Base-by-base conservation (phyloP, 2,797 vertebrate species). In the Ctenopoma kingsleyae region DNA sequence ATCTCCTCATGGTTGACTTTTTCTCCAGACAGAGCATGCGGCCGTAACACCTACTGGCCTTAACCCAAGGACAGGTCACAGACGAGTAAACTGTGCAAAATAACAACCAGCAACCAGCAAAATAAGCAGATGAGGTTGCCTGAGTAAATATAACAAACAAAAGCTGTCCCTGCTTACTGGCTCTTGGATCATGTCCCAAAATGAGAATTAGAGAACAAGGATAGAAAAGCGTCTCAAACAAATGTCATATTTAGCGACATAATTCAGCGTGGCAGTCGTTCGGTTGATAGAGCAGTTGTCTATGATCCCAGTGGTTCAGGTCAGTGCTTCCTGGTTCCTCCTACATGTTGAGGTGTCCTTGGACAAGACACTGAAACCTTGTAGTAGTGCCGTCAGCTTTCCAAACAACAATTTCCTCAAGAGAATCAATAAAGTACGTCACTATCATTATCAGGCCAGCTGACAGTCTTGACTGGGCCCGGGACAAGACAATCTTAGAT, bases 141-240 rank as follows among this genome's bases (percentile, higher is more conserved):
- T 82, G 61, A 81, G 85, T 87, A 87, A 91, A 89, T 76, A 82
- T 79, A 88, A 87, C 81, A 91, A 91, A 85, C 72, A 82, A 17
- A 74, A 81, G 68, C 46, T 80, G 67, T 71, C 57, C 54, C 79
- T 47, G 27, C 51, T 47, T 32, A 23, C 7, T 19, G 48, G 20
- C 53, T 57, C 32, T 8, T 35, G 53, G 17, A 63, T 27, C 15
- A 16, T 2, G 3, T 51, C 67, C 38, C 6, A 13, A 50, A 59
- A 19, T 36, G 8, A 12, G 41, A 36, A 56, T 52, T 50, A 23
- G 8, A 41, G 35, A n/a, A 5, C 48, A 50, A 41, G 55, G 59
- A 56, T 20, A 22, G 7, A 44, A 17, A 47, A 15, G 20, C n/a
- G 20, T 74, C 41, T 12, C 13, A 49, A 41, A 55, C 20, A 40